These are phyloP conservation scores for Leucosticte australis DNA, from an alignment of 2,113 vertebrate genomes.

Conservation along the genomic window DNA sequence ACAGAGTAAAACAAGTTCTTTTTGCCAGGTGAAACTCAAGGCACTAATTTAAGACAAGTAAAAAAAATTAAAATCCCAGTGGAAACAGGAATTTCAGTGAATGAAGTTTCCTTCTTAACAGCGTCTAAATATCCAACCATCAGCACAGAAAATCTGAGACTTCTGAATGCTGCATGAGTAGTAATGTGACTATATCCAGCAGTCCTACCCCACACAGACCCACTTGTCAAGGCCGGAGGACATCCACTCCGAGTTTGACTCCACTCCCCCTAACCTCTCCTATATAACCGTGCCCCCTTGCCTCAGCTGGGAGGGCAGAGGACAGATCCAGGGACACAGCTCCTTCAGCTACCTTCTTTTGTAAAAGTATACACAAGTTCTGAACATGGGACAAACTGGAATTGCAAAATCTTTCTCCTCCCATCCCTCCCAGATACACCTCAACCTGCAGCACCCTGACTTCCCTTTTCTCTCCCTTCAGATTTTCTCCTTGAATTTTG, in stretches of 20 bases:
- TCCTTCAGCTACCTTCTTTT: not conserved
- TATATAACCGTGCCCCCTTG: accelerated
- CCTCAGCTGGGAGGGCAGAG: not conserved
- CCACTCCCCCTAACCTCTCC: not conserved
- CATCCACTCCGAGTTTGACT: accelerated
- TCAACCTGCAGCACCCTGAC: not conserved
- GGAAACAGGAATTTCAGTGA: slow-evolving; percentile 11
- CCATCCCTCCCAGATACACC: not conserved
- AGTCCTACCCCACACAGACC: not conserved
- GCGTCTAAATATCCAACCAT: not conserved
- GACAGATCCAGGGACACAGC: not conserved
- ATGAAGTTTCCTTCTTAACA: not conserved
- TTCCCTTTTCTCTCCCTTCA: not conserved
- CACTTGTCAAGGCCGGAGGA: not conserved
- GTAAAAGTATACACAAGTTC: not conserved
- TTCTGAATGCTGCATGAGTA: not conserved
- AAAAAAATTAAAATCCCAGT: not conserved
- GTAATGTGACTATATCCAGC: accelerated
- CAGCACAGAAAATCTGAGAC: not conserved
- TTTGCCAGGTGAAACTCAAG: not conserved
- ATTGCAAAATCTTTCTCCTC: not conserved
- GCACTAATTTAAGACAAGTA: not conserved
- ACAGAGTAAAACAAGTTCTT: not conserved
- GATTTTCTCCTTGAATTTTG: not conserved
- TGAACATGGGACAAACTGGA: accelerated